Evolutionary conservation across 2,888 invertebrate species (phyloP), one percentile per base, ranked within the genome.

Genomic region (Chironomus riparius): DNA sequence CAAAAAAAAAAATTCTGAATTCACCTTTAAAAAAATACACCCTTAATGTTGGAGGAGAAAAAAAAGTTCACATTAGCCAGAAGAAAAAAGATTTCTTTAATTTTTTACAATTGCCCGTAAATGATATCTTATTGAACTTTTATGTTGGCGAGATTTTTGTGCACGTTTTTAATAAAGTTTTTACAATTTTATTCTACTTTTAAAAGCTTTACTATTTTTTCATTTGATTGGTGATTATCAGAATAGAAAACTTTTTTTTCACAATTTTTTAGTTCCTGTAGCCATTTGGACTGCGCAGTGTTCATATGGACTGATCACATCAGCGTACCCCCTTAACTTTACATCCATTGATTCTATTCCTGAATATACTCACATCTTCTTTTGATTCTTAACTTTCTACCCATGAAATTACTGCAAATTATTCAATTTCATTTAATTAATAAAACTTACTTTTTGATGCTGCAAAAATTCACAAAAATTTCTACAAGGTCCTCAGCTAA

Each of bases 1-100:
- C 74, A 74, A 74, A 38, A 38, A 38, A 28, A 38, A 38, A 56
- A 74, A 47, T 65, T 68, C 68, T 15, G 68, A 65, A 74, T 74
- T 74, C 74, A 74, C 72, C 72, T 61, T 61, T 61, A 62, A 56
- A 74, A 74, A 73, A 68, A 68, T 74, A 74, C 74, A 74, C 74
- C 74, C 74, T 74, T 74, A 68, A 73, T 62, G 68, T 68, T 74
- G 74, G 62, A 73, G 24, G 56, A 65, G 65, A 24, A 65, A 62
- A 61, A 62, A 65, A 65, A 65, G 21, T 65, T 65, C 65, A 65
- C 65, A 65, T 65, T 65, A 21, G 65, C 65, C 65, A 65, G 65
- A 18, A 21, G 13, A 68, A 74, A 68, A 74, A 48, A 74, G 6
- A 65, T 47, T 38, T 28, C 68, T 62, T 74, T 48, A 21, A 15